Base-by-base conservation (phyloP, 1,140 invertebrate genomes). In the Trissolcus basalis region DNA sequence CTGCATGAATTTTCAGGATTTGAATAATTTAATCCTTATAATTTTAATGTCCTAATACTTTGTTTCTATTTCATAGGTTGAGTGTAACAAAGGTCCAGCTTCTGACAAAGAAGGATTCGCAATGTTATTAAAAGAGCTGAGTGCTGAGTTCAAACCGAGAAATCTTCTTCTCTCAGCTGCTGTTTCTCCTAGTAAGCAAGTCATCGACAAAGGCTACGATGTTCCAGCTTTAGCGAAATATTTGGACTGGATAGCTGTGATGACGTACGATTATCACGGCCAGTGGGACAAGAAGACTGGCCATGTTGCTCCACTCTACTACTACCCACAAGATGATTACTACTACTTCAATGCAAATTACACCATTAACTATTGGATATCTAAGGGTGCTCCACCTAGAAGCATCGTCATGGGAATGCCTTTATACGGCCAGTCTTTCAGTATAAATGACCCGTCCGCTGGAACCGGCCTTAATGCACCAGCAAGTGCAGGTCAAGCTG, bases 351-450 rank as follows among this genome's bases (percentile, higher is more conserved):
- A 91, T 85, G 63, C 86, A 92, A 96, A 97, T 82, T 97, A 92
- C 83, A 93, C 95, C 0, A 92, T 97, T 13, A 93, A 96, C 78
- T 96, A 96, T 83, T 96, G 95, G 95, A 94, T 96, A 15, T 90
- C 92, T 2, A 91, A 95, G 79, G 96, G 96, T 14, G 94, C 94
- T 0, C 93, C 94, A 3, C 88, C 92, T 0, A 91, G 92, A 14
- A 97, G 94, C 76, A 89, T 97, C 11, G 91, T 96, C 0, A 93
- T 97, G 92, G 96, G 86, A 51, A 94, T 97, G 91, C 96, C 95
- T 0, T 83, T 96, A n/a, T 97, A 97, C 82, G 96, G 96, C 0
- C 95, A 96, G 83, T 93, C 94, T 0, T 97, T 97, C 80, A 92
- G 92, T 0, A 83, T 95, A 13, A 90, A 91, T 11, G 90, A 93